Evolutionary conservation across 2,888 invertebrate genomes (phyloP).

Genomic region (Limnephilus lunatus): DNA sequence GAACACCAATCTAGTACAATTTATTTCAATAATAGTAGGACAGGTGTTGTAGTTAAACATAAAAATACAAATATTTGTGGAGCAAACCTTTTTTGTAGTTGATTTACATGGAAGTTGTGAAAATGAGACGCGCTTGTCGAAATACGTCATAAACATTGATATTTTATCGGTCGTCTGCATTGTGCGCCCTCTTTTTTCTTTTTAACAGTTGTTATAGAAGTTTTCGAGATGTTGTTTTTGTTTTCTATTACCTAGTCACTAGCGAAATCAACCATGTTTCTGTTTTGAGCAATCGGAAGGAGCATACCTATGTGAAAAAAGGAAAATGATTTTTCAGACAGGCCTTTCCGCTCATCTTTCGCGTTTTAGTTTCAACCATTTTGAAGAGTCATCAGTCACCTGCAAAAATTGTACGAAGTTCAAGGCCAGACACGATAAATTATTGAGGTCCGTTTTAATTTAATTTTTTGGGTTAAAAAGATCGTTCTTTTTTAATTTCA

Average conservation of each 20-base stretch:
- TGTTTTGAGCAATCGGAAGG: too few relatives aligned
- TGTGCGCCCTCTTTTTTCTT: background rate
- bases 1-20: background rate
- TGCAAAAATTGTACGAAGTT: too few relatives aligned
- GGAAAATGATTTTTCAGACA: too few relatives aligned
- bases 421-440: too few relatives aligned
- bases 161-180: conserved; percentile 54
- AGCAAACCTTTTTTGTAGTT: conserved; percentile 22
- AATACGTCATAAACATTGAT: conserved; percentile 56
- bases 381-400: too few relatives aligned
- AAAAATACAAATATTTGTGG: background rate
- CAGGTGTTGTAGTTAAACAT: background rate
- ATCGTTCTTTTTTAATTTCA: too few relatives aligned
- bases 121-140: conserved; percentile 45
- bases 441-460: too few relatives aligned
- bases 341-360: too few relatives aligned
- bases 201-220: background rate
- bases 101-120: conserved; percentile 52
- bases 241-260: background rate
- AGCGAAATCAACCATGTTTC: background rate
- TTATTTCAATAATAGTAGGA: background rate
- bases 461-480: too few relatives aligned
- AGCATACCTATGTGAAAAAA: too few relatives aligned
- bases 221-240: background rate
- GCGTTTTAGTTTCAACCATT: too few relatives aligned